Evolutionary conservation across 2,113 vertebrate species (phyloP).

Genomic region (Sander lucioperca): DNA sequence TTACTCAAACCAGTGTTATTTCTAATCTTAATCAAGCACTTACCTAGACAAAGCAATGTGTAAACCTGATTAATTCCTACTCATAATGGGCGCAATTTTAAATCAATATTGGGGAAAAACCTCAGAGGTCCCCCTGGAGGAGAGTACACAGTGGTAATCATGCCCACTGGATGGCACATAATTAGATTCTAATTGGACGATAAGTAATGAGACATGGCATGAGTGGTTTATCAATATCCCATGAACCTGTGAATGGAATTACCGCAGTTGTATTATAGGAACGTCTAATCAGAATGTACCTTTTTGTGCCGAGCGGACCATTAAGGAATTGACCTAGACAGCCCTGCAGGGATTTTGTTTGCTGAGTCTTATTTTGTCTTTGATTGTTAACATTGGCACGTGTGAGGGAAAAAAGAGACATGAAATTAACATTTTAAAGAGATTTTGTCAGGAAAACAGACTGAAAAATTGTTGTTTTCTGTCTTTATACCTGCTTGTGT

Average conservation of each 20-base stretch:
- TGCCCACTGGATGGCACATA: constrained; percentile 81
- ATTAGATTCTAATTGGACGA: constrained; percentile 86
- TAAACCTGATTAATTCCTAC: constrained; percentile 77
- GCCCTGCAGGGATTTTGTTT: constrained; percentile 68
- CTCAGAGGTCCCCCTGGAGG: constrained; percentile 77
- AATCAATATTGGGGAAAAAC: constrained; percentile 77
- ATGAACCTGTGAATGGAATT: constrained; percentile 82
- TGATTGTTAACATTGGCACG: constrained; percentile 47
- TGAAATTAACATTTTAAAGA: constrained; percentile 30
- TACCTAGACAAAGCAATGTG: constrained; percentile 57
- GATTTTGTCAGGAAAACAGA: constrained; percentile 18
- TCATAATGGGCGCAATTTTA: constrained; percentile 66
- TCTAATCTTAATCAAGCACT: constrained; percentile 53
- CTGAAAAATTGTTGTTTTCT: constrained; percentile 15
- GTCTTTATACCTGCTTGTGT: not conserved
- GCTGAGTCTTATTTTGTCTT: constrained; percentile 47
- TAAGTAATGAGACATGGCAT: constrained; percentile 80
- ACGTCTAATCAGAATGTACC: constrained; percentile 80
- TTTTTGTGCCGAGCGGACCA: constrained; percentile 74
- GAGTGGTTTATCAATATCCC: constrained; percentile 84
- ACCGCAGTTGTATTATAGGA: constrained; percentile 73
- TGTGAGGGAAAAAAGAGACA: constrained; percentile 21
- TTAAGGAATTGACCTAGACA: constrained; percentile 76
- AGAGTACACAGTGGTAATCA: constrained; percentile 74
- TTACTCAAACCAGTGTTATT: constrained; percentile 31